Percentiles rank a stretch among this genome's conserved stretches.
Conservation (phyloP, 2,797 vertebrate species). For the Linurgus olivaceus region DNA sequence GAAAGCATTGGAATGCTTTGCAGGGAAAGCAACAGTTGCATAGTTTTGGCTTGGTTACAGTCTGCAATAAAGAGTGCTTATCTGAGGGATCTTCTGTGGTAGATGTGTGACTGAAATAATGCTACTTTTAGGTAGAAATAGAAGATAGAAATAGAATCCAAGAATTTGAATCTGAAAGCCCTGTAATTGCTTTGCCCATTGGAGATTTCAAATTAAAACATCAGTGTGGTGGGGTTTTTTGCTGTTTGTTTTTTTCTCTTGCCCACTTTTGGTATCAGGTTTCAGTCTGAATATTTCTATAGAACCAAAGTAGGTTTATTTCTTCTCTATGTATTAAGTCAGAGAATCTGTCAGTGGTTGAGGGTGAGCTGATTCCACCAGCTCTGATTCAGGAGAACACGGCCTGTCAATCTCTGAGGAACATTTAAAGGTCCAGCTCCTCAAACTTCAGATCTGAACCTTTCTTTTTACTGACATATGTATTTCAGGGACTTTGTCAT, state of each 20-base stretch:
- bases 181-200: not conserved
- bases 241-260: fast-evolving
- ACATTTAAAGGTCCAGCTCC: not conserved
- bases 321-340: not conserved
- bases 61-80: not conserved
- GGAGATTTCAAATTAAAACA: not conserved
- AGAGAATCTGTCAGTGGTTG: not conserved
- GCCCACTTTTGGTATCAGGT: not conserved
- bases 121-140: fast-evolving
- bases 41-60: not conserved
- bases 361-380: not conserved
- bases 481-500: not conserved
- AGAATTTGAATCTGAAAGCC: not conserved
- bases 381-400: not conserved
- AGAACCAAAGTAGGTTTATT: not conserved
- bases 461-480: not conserved
- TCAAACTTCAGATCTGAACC: not conserved
- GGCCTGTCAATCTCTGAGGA: not conserved
- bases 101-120: not conserved
- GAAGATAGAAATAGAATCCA: not conserved
- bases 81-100: not conserved
- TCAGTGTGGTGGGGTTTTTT: not conserved
- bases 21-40: not conserved
- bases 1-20: not conserved
- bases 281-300: not conserved